These are phyloP conservation scores for Cassiopea xamachana DNA, from an alignment of 30 jellyfish, hydroid and myxozoan species.

Conservation along the genomic window DNA sequence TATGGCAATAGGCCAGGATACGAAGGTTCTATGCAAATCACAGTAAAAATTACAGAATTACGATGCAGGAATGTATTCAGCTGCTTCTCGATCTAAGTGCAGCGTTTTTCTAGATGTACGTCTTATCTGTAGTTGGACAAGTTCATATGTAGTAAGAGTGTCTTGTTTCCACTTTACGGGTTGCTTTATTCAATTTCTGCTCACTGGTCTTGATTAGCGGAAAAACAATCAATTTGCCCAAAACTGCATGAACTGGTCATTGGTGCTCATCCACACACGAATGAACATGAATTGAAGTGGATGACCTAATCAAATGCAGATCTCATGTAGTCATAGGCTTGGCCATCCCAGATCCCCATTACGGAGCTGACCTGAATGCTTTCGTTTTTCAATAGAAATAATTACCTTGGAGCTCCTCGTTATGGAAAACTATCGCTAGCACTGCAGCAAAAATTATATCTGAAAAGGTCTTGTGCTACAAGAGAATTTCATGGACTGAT, in stretches of 20 bases:
- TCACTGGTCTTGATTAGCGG: constrained; percentile 45
- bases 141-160: background rate
- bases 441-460: constrained; percentile 1
- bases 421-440: constrained; percentile 6
- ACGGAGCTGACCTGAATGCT: constrained; percentile 72
- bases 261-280: constrained; percentile 60
- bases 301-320: constrained; percentile 77
- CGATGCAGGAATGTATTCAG: no score
- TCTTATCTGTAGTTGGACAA: background rate
- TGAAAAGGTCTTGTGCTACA: background rate
- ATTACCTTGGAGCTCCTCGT: constrained; percentile 16
- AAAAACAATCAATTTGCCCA: background rate
- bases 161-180: constrained; percentile 14
- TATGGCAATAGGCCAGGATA: no score
- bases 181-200: constrained; percentile 34
- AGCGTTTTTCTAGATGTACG: background rate
- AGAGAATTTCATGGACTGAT: constrained; percentile 62
- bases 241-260: constrained; percentile 26
- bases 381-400: constrained; percentile 33
- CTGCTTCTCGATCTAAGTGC: no score
- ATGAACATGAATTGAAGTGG: constrained; percentile 46
- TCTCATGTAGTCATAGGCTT: constrained; percentile 61
- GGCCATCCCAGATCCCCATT: constrained; percentile 52
- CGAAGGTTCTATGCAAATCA: no score
- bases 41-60: no score